Conservation (phyloP, 92 coral and sea anemone genomes). For the Epizoanthus stellaris region DNA sequence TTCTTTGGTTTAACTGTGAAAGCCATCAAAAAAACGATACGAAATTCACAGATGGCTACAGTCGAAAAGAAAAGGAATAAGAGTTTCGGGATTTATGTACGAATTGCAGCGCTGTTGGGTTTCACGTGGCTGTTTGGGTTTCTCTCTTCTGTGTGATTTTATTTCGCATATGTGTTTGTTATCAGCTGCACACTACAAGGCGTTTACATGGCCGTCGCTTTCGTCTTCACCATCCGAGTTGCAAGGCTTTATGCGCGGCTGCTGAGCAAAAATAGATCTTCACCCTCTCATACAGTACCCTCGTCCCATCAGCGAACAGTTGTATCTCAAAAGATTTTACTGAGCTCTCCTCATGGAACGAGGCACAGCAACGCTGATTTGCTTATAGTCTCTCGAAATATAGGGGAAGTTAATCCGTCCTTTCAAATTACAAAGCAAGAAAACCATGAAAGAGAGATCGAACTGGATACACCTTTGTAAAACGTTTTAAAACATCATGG, state of each 20-base stretch:
- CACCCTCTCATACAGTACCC: too few relatives aligned
- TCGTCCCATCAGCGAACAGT: too few relatives aligned
- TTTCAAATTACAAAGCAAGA: too few relatives aligned
- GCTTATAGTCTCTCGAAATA: too few relatives aligned
- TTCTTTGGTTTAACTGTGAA: constrained; percentile 63
- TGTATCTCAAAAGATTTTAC: too few relatives aligned
- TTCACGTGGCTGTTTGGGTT: constrained; percentile 76
- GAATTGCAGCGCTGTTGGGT: constrained; percentile 70
- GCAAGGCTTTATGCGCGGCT: constrained; percentile 19
- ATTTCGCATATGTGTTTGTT: constrained; percentile 57
- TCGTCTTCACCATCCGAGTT: constrained; percentile 50
- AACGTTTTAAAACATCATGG: too few relatives aligned
- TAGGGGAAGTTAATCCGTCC: too few relatives aligned
- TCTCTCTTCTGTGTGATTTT: constrained; percentile 35
- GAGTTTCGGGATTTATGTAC: constrained; percentile 57
- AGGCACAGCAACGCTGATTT: too few relatives aligned
- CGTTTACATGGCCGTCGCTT: constrained; percentile 55
- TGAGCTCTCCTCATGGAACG: too few relatives aligned
- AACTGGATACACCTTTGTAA: too few relatives aligned
- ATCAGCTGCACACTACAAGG: constrained; percentile 51
- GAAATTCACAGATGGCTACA: constrained; percentile 52
- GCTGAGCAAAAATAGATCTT: neutral
- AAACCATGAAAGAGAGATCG: too few relatives aligned
- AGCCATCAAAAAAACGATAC: constrained; percentile 60
- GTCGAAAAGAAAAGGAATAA: constrained; percentile 36